Conservation (phyloP, 2,888 invertebrate genomes). For the Lasiommata megera region DNA sequence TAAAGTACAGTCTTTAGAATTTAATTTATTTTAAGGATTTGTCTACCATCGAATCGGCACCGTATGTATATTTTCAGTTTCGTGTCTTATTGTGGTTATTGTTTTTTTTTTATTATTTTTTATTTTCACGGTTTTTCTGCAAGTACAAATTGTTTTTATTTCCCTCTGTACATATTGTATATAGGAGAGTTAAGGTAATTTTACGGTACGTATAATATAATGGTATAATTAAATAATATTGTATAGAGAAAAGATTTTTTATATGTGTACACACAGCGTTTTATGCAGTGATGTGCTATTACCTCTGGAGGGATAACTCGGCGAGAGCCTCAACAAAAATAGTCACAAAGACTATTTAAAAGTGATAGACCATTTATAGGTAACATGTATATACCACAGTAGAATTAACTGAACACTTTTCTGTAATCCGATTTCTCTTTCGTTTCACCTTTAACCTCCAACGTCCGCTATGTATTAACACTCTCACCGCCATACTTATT, state of each 20-base stretch:
- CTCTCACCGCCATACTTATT: too few species aligned
- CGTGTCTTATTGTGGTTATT: conserved; percentile 47
- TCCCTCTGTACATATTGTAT: conserved; percentile 80
- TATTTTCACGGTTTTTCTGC: conserved; percentile 67
- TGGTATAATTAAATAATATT: conserved; percentile 43
- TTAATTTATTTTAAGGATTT: conserved; percentile 34
- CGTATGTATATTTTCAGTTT: conserved; percentile 66
- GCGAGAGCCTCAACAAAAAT: too few species aligned
- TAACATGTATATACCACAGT: too few species aligned
- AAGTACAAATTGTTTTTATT: conserved; percentile 83
- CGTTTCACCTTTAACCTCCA: too few species aligned
- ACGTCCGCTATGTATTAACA: too few species aligned
- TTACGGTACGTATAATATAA: conserved; percentile 63
- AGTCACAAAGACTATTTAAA: too few species aligned
- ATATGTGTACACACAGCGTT: conserved; percentile 63
- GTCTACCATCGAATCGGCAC: conserved; percentile 39
- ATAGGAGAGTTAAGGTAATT: conserved; percentile 67
- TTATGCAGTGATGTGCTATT: conserved; percentile 42
- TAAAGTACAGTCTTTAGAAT: too few species aligned
- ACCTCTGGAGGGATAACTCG: background rate
- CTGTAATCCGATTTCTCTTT: too few species aligned
- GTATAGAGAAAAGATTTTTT: conserved; percentile 49
- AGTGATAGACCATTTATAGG: too few species aligned
- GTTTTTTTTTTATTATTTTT: conserved; percentile 53
- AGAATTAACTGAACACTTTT: too few species aligned